Conservation (phyloP, 2,797 vertebrate genomes). For the Orestias chungarensis region DNA sequence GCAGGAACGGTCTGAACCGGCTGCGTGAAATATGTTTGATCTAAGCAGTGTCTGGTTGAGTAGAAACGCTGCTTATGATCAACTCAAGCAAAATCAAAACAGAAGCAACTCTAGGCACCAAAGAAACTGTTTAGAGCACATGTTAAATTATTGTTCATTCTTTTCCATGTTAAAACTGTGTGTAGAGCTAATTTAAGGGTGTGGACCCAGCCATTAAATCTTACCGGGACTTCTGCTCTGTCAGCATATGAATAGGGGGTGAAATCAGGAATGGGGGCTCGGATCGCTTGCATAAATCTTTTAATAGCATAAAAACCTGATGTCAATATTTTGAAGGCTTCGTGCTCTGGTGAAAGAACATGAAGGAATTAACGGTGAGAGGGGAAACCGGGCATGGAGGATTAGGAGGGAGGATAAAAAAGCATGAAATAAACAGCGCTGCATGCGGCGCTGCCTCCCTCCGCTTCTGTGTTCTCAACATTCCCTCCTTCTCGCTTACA, state of each 20-base stretch:
- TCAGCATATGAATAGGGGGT: slow-evolving; percentile 15
- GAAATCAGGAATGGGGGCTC: slow-evolving; percentile 16
- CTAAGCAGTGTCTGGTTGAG: slow-evolving; percentile 15
- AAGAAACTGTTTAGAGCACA: slow-evolving; percentile 14
- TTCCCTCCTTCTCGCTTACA: slow-evolving; percentile 30
- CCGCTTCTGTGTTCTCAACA: slow-evolving; percentile 19
- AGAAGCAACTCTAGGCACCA: background rate
- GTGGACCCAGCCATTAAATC: slow-evolving; percentile 5
- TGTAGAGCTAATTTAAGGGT: background rate
- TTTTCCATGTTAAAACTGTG: background rate
- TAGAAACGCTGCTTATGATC: slow-evolving; percentile 25
- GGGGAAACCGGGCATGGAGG: slow-evolving; percentile 22
- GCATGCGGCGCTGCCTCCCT: slow-evolving; percentile 17
- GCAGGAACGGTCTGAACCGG: background rate
- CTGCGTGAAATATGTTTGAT: background rate
- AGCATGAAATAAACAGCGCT: slow-evolving; percentile 42
- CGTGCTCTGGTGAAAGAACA: background rate
- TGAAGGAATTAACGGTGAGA: slow-evolving; percentile 20
- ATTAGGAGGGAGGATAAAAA: slow-evolving; percentile 8
- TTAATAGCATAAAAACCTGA: background rate
- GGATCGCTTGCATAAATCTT: slow-evolving; percentile 1
- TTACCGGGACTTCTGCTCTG: slow-evolving; percentile 15
- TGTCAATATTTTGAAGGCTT: slow-evolving; percentile 5
- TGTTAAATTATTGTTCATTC: slow-evolving; percentile 1
- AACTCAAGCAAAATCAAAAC: slow-evolving; percentile 27